phyloP scores from a whole-genome alignment of 2,113 vertebrate genomes.

The Parus major region DNA sequence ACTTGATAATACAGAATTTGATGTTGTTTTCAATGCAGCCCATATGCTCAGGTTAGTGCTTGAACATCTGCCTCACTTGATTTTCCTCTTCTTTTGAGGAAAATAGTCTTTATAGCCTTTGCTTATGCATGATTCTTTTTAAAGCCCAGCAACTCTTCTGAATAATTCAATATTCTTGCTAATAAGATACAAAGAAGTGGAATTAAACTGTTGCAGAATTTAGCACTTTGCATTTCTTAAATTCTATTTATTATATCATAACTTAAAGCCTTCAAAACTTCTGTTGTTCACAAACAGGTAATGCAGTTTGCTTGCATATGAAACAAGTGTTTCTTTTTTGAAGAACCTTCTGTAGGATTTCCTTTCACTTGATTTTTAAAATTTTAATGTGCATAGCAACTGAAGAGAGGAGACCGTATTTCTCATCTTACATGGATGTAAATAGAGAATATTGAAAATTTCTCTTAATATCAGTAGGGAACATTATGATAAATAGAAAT shows the following conservation, averaged over 20 bases:
- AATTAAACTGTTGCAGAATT: not conserved
- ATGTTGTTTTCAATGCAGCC: slow-evolving; percentile 97
- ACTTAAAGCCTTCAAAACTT: not conserved
- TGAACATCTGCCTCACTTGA: not conserved
- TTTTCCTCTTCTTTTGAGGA: not conserved
- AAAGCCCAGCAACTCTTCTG: not conserved
- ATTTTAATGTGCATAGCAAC: not conserved
- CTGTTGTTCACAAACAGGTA: not conserved
- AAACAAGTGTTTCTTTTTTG: not conserved
- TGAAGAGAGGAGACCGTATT: not conserved
- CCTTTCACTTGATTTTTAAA: not conserved
- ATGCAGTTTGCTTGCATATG: not conserved
- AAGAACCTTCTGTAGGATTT: not conserved
- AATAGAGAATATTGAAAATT: not conserved
- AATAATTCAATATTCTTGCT: not conserved
- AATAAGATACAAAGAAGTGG: not conserved
- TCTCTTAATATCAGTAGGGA: not conserved
- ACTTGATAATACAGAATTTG: slow-evolving; percentile 91
- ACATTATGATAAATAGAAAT: not conserved
- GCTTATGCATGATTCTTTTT: not conserved
- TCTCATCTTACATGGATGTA: not conserved
- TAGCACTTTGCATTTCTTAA: not conserved
- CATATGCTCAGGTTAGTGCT: slow-evolving; percentile 95
- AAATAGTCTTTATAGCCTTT: not conserved
- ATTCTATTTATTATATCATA: not conserved